Evolutionary conservation across 1,140 invertebrate genomes (phyloP).

Genomic region (Procambarus virginalis): DNA sequence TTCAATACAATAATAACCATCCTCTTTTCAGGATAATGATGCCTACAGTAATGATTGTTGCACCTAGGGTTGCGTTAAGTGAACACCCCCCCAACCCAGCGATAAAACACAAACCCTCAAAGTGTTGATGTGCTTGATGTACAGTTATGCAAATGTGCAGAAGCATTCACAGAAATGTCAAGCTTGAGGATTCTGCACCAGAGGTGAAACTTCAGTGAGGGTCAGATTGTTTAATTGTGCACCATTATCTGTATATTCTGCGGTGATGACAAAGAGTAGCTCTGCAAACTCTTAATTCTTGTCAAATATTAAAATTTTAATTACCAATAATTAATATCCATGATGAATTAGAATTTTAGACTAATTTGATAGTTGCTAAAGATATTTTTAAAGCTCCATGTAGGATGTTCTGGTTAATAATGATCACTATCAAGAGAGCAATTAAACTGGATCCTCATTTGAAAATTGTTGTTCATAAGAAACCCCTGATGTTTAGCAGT

Average conservation of each 20-base stretch:
- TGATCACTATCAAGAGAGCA: neutral
- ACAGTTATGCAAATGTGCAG: slow-evolving; percentile 67
- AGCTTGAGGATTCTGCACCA: slow-evolving; percentile 29
- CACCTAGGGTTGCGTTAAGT: slow-evolving; percentile 56
- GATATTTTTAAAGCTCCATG: neutral
- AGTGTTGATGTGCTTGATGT: slow-evolving; percentile 67
- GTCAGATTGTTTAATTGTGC: neutral
- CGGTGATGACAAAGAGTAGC: neutral
- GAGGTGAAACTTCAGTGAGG: slow-evolving; percentile 48
- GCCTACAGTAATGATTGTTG: slow-evolving; percentile 63
- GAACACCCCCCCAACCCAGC: slow-evolving; percentile 38
- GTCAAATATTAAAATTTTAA: neutral
- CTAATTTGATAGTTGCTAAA: neutral
- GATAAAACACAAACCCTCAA: slow-evolving; percentile 58
- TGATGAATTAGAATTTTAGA: neutral
- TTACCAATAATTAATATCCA: neutral
- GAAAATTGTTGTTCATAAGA: neutral
- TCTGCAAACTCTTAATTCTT: neutral
- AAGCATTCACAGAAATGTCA: slow-evolving; percentile 65
- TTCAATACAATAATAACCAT: neutral
- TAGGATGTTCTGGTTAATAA: neutral
- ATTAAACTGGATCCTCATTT: neutral
- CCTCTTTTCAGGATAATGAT: slow-evolving; percentile 60
- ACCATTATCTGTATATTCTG: neutral
- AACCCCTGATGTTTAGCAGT: neutral